Percentiles rank a stretch among this genome's conserved stretches.
These are phyloP conservation scores for Macrochelys suwanniensis DNA, from an alignment of 2,797 vertebrate species.

Conservation along the genomic window DNA sequence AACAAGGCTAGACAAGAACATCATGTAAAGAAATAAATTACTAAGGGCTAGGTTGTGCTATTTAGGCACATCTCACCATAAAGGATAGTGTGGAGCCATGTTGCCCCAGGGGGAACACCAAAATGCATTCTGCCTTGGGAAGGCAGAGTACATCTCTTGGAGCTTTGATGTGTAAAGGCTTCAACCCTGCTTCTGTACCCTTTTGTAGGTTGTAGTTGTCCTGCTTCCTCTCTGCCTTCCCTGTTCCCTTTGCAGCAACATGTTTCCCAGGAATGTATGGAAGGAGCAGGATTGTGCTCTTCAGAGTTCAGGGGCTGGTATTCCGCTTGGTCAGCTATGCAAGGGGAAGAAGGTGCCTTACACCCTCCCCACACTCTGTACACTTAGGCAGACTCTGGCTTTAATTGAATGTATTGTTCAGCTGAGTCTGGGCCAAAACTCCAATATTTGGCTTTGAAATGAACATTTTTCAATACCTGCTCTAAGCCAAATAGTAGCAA, in stretches of 20 bases:
- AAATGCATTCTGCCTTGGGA: background rate
- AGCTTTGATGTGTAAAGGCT: background rate
- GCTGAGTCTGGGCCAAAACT: background rate
- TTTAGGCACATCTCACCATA: too few relatives aligned
- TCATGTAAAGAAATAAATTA: background rate
- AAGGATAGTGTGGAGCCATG: too few relatives aligned
- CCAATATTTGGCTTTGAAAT: background rate
- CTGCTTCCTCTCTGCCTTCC: background rate
- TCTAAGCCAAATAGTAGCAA: background rate
- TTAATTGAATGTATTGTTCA: background rate
- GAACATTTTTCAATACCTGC: background rate
- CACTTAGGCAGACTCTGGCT: background rate
- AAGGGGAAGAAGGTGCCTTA: background rate
- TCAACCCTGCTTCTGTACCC: background rate
- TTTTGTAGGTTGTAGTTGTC: background rate
- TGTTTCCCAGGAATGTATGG: background rate
- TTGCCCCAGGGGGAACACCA: background rate
- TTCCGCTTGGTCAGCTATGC: background rate
- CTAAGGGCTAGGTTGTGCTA: background rate
- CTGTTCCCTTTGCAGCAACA: background rate
- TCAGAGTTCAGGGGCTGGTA: background rate
- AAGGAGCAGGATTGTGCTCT: background rate
- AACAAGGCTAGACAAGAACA: background rate
- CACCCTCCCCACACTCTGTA: background rate
- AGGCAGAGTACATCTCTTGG: background rate